Evolutionary conservation across 2,797 vertebrate genomes (phyloP).

Genomic region (Squalus acanthias): DNA sequence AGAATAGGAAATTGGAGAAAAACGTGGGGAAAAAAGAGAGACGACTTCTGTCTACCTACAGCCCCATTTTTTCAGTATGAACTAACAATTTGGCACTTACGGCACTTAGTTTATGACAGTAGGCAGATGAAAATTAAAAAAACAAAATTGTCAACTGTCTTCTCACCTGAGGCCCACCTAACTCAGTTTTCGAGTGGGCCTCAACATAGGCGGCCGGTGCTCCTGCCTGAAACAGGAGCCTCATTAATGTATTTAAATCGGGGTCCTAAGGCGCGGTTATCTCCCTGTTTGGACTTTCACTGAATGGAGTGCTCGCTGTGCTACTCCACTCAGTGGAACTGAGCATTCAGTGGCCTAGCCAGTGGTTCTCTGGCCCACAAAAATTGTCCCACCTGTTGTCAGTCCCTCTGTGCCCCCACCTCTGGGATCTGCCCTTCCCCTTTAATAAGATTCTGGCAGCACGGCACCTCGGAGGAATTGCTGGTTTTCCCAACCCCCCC

Average conservation of each 20-base stretch:
- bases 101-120: not conserved
- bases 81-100: not conserved
- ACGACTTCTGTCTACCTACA: not conserved
- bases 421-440: not conserved
- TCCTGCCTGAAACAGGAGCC: not conserved
- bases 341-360: not conserved
- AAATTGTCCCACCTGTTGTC: not conserved
- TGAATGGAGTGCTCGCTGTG: not conserved
- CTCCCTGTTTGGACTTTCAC: not conserved
- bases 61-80: not conserved
- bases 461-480: not conserved
- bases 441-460: not conserved
- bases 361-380: not conserved
- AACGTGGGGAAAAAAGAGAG: not conserved
- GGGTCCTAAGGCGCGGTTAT: not conserved
- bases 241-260: not conserved
- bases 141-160: not conserved
- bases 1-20: not conserved
- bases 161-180: not conserved
- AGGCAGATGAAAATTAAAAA: not conserved
- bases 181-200: not conserved
- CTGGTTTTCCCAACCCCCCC: not conserved
- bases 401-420: not conserved
- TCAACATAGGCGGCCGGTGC: not conserved
- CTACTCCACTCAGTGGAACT: not conserved